A percentile compares a stretch with the other conserved stretches of the same genome.
Evolutionary conservation across 2,113 vertebrate species (phyloP).

Genomic region (Syngnathus typhle): DNA sequence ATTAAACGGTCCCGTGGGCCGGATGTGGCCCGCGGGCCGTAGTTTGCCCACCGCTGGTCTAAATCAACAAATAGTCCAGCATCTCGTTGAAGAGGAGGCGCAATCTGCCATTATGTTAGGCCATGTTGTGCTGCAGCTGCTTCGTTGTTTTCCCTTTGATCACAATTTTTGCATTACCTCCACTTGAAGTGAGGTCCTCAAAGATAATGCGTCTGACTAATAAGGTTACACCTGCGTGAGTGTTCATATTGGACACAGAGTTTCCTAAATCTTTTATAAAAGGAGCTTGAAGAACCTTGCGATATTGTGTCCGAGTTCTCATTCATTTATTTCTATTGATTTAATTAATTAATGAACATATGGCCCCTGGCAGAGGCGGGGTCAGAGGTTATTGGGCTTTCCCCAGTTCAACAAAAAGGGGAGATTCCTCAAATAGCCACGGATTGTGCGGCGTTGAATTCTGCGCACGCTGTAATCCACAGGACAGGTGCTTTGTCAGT

Average conservation of each 20-base stretch:
- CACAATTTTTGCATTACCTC: conserved; percentile 18
- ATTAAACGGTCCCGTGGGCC: too few species aligned
- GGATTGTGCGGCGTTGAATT: conserved; percentile 28
- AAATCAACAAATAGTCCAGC: too few species aligned
- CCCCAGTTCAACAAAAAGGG: conserved; percentile 23
- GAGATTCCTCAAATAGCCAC: conserved; percentile 39
- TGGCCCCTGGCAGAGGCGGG: conserved; percentile 29
- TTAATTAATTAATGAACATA: conserved; percentile 38
- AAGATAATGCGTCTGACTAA: conserved; percentile 39
- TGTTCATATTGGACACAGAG: conserved; percentile 11
- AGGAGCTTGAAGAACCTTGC: conserved; percentile 32
- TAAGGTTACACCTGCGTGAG: conserved; percentile 11
- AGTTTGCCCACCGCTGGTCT: too few species aligned
- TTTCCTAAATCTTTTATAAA: conserved; percentile 51
- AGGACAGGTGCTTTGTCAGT: conserved; percentile 42
- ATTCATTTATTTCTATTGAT: conserved; percentile 34
- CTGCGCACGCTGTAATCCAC: conserved; percentile 39
- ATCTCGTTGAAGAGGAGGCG: too few species aligned
- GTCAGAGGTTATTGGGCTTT: conserved; percentile 44
- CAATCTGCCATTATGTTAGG: too few species aligned
- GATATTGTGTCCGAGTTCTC: conserved; percentile 25
- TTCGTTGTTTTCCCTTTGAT: too few species aligned
- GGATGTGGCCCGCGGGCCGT: too few species aligned
- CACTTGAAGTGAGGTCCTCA: conserved; percentile 28
- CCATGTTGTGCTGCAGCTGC: too few species aligned